These are phyloP conservation scores for Gerris lacustris DNA, from an alignment of 2,888 invertebrate species.

Conservation along the genomic window DNA sequence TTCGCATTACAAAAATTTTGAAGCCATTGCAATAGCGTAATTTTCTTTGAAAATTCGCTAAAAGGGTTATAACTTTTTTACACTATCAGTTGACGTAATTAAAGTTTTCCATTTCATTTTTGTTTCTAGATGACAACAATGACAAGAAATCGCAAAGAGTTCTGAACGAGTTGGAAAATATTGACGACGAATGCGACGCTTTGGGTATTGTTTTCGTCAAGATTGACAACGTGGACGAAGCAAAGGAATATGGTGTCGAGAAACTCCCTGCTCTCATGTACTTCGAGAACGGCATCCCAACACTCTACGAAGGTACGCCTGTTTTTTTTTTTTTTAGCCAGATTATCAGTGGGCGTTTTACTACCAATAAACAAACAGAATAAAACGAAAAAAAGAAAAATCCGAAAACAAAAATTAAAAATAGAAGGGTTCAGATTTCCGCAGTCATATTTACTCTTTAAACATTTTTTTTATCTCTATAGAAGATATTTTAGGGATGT, in stretches of 20 bases:
- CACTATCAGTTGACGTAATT: too few relatives aligned
- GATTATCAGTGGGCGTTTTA: not conserved
- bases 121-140: conserved; percentile 68
- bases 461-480: too few relatives aligned
- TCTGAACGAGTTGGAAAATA: conserved; percentile 78
- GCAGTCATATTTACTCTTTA: too few relatives aligned
- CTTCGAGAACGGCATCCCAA: conserved; percentile 40
- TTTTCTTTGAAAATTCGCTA: too few relatives aligned
- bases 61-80: too few relatives aligned
- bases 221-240: conserved; percentile 80
- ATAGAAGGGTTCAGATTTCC: too few relatives aligned
- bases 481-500: too few relatives aligned
- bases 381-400: too few relatives aligned
- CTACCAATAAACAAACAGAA: not conserved
- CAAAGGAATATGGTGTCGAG: conserved; percentile 80
- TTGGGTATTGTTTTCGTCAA: conserved; percentile 83
- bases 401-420: too few relatives aligned
- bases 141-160: conserved; percentile 75
- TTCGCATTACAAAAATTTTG: too few relatives aligned
- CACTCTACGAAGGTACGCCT: conserved; percentile 37
- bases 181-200: conserved; percentile 83
- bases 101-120: conserved; percentile 2
- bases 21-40: too few relatives aligned
- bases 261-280: conserved; percentile 75
- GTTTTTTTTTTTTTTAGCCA: too few relatives aligned